phyloP scores from a whole-genome alignment of 2,888 invertebrate genomes.

The Stegophylla sp. region DNA sequence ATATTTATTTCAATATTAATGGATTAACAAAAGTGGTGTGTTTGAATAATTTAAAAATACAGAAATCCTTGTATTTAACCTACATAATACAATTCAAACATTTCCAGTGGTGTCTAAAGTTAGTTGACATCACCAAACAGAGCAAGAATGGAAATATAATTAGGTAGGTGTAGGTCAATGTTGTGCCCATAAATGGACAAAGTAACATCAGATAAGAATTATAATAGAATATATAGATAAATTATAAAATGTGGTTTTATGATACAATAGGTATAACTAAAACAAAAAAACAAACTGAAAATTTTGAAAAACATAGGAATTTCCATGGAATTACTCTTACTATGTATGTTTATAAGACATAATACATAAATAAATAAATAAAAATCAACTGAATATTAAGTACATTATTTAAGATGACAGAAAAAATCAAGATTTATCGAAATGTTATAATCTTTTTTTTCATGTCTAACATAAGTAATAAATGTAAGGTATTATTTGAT shows the following conservation, averaged over 20 bases:
- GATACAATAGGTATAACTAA: slow-evolving; percentile 26
- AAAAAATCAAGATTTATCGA: neutral
- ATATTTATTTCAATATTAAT: neutral
- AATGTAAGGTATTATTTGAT: no score
- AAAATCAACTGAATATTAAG: neutral
- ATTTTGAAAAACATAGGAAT: no score
- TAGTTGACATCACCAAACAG: slow-evolving; percentile 55
- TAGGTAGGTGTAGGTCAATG: slow-evolving; percentile 59
- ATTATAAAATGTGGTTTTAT: slow-evolving; percentile 25
- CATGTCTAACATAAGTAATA: no score
- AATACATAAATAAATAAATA: neutral
- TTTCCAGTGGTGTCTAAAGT: slow-evolving; percentile 49
- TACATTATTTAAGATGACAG: neutral
- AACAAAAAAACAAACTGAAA: neutral
- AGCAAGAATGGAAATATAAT: slow-evolving; percentile 57
- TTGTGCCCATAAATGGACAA: slow-evolving; percentile 56
- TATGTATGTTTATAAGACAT: no score
- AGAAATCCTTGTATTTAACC: slow-evolving; percentile 40
- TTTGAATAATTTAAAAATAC: slow-evolving; percentile 17
- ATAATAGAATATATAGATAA: slow-evolving; percentile 35
- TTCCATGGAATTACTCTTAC: no score
- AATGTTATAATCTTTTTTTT: neutral
- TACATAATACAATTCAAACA: slow-evolving; percentile 37
- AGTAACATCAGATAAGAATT: slow-evolving; percentile 53
- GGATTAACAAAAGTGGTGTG: neutral